phyloP scores from a whole-genome alignment of 2,888 invertebrate genomes.

The Pycnomerus fuliginosus region DNA sequence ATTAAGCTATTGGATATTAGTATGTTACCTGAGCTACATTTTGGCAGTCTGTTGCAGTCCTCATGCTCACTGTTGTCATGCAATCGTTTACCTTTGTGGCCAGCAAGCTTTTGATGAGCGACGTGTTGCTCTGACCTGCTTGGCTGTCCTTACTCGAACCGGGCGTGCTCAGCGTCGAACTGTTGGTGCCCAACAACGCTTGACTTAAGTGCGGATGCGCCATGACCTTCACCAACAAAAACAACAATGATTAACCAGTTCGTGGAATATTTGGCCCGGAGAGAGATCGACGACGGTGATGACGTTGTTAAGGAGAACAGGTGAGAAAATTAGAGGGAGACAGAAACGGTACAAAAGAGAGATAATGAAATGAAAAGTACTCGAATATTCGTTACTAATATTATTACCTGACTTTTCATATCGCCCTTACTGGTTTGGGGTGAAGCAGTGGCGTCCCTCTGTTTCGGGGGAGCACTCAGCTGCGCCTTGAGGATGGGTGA shows the following conservation, averaged over 20 bases:
- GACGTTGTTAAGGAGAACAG: constrained; percentile 12
- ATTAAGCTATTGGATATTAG: constrained; percentile 37
- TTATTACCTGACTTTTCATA: constrained; percentile 61
- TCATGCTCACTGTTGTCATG: constrained; percentile 55
- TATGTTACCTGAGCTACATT: constrained; percentile 55
- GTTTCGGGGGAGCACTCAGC: constrained; percentile 69
- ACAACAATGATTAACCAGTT: no score
- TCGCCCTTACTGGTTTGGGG: constrained; percentile 47
- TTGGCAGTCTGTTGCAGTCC: constrained; percentile 57
- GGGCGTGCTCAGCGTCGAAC: constrained; percentile 28
- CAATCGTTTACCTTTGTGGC: constrained; percentile 86
- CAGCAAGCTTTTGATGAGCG: constrained; percentile 89
- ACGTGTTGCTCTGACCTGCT: constrained; percentile 63
- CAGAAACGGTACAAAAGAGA: constrained; percentile 6
- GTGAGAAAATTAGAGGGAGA: constrained; percentile 20
- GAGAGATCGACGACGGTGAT: constrained; percentile 1
- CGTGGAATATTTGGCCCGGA: no score
- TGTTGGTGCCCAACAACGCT: constrained; percentile 54
- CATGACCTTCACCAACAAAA: constrained; percentile 53
- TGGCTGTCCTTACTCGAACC: constrained; percentile 33
- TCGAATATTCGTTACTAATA: no score
- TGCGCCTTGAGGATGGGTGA: constrained; percentile 85
- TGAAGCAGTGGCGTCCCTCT: constrained; percentile 43
- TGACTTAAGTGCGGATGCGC: constrained; percentile 64
- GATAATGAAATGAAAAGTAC: constrained; percentile 20